phyloP scores from a whole-genome alignment of 2,113 vertebrate species.

The Crypturellus undulatus region DNA sequence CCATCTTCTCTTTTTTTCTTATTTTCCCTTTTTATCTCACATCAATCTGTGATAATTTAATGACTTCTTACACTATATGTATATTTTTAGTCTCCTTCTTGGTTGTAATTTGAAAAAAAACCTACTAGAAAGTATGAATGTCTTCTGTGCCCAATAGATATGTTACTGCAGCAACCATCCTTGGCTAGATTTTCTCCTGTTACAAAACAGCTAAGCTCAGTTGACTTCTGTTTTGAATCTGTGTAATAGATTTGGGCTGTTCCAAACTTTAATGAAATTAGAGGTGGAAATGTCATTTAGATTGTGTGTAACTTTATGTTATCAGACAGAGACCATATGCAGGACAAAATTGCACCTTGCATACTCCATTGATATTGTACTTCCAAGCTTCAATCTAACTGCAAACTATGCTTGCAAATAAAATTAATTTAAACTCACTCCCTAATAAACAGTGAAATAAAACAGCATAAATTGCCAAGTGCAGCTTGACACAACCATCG shows the following conservation, averaged over 20 bases:
- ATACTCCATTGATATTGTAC: not conserved
- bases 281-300: not conserved
- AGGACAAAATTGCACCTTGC: not conserved
- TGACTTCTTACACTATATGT: not conserved
- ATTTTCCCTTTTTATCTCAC: not conserved
- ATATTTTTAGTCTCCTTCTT: not conserved
- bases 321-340: not conserved
- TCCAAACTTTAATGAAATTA: not conserved
- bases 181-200: not conserved
- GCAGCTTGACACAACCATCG: not conserved
- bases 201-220: not conserved
- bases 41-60: not conserved
- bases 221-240: not conserved
- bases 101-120: not conserved
- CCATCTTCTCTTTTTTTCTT: too few species aligned
- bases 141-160: not conserved
- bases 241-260: not conserved
- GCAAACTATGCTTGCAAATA: not conserved
- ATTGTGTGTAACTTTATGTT: not conserved
- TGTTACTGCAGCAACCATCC: not conserved
- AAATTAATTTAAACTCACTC: not conserved
- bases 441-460: not conserved
- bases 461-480: not conserved
- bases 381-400: not conserved
- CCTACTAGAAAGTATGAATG: not conserved